Base-by-base conservation (phyloP, 2,113 vertebrate genomes). In the Ramphastos sulfuratus region DNA sequence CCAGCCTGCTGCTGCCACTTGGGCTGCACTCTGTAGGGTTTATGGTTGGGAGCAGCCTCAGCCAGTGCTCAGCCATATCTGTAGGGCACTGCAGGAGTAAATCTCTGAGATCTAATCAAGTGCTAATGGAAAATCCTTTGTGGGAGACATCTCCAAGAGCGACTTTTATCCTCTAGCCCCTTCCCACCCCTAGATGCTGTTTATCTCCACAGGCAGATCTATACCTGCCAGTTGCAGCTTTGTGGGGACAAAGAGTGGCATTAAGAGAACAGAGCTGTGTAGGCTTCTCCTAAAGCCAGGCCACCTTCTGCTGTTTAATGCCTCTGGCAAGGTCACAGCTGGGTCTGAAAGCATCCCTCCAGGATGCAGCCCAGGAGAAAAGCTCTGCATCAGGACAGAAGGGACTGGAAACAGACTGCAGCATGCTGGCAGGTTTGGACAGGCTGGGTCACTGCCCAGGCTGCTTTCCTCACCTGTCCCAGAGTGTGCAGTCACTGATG, bases 21-120 rank as follows among this genome's bases (percentile, higher is more conserved):
- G 93, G 66, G 94, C 96, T 95, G 71, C 71, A 87, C 42, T 89
- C 60, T 44, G 55, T 46, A 63, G 91, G 93, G 95, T 97, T 94
- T 94, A 95, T 88, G 78, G n/a, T 73, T 71, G 79, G 80, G 90
- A 75, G 82, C 95, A 94, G 35, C 5, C 39, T 85, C 90, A 55
- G 35, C n/a, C 11, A 90, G 42, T 91, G 82, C 89, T 95, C 73
- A 95, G 85, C 67, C 71, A 89, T 80, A 55, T 90, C 85, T 88
- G 54, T 46, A 67, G 61, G 76, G 12, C 31, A 71, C 54, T 82
- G 31, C 27, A 85, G 74, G 61, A 95, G 94, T 97, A 96, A 97
- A 92, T 97, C 61, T 59, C 12, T 31, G 50, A 97, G 95, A 94
- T 94, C n/a, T 90, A 95, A 96, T 96, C 66, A 96, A 96, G 93